Evolutionary conservation across 2,113 vertebrate species (phyloP).

Genomic region (Sciurus niger): DNA sequence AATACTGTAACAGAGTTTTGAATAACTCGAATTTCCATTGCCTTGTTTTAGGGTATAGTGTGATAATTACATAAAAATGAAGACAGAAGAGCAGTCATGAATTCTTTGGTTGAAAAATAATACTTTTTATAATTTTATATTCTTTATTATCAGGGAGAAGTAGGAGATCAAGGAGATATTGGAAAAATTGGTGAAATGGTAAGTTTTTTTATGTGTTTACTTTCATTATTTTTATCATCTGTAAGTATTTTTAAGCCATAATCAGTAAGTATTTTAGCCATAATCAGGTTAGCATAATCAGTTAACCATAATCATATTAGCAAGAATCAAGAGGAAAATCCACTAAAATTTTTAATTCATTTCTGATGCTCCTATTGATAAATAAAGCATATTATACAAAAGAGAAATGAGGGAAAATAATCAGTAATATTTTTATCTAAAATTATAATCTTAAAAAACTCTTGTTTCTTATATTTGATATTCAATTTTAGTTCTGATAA

Average conservation of each 20-base stretch:
- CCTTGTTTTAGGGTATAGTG: background rate
- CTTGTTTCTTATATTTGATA: background rate
- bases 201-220: conserved; percentile 86
- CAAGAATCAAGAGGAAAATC: background rate
- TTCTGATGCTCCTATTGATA: background rate
- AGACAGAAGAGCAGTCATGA: conserved; percentile 1
- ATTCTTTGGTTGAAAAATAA: conserved; percentile 72
- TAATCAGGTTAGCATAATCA: background rate
- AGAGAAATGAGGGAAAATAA: background rate
- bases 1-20: background rate
- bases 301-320: background rate
- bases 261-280: background rate
- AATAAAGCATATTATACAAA: background rate
- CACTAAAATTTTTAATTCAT: background rate
- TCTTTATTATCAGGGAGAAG: conserved; percentile 93
- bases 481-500: conserved; percentile 37
- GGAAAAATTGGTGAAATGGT: conserved; percentile 96
- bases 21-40: background rate
- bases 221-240: conserved; percentile 61
- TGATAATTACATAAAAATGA: conserved; percentile 41
- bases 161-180: conserved; percentile 93
- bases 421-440: background rate
- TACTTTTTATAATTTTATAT: conserved; percentile 69
- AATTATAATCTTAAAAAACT: conserved; percentile 8
- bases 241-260: background rate